Percentiles rank a stretch among this genome's conserved stretches.
These are phyloP conservation scores for Alligator sinensis DNA, from an alignment of 2,113 vertebrate species.

Conservation along the genomic window DNA sequence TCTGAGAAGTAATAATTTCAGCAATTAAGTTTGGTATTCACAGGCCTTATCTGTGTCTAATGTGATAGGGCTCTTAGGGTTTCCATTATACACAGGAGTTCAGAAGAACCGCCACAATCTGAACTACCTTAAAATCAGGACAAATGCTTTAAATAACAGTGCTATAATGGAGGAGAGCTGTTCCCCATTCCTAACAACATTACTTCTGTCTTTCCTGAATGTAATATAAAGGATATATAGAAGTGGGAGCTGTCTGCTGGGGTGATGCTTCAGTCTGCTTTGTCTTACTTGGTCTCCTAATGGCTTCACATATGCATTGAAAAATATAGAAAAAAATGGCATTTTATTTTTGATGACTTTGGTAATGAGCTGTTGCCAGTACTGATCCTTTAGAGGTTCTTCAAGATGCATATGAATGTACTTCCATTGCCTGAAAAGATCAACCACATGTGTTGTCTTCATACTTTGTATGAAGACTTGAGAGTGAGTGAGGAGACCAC, in stretches of 20 bases:
- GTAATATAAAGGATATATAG: background rate
- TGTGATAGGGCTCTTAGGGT: background rate
- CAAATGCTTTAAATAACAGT: background rate
- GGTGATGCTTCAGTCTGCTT: background rate
- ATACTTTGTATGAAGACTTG: background rate
- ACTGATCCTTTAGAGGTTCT: background rate
- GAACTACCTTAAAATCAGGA: background rate
- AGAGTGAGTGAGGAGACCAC: background rate
- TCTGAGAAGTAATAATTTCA: background rate
- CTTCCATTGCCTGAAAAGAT: background rate
- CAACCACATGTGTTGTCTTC: background rate
- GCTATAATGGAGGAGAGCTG: no score
- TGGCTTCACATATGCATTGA: background rate
- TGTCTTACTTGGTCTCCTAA: background rate
- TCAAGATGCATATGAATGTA: rapidly evolving
- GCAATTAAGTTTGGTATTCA: background rate
- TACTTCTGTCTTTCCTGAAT: background rate
- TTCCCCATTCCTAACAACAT: background rate
- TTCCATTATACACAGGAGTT: no score
- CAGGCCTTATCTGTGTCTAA: background rate
- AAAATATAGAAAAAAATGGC: background rate
- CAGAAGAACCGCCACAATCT: no score
- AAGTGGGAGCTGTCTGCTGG: background rate
- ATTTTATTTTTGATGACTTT: background rate
- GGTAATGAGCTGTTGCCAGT: background rate